Evolutionary conservation across 2,888 invertebrate genomes (phyloP).

Genomic region (Holacanthella duospinosa): DNA sequence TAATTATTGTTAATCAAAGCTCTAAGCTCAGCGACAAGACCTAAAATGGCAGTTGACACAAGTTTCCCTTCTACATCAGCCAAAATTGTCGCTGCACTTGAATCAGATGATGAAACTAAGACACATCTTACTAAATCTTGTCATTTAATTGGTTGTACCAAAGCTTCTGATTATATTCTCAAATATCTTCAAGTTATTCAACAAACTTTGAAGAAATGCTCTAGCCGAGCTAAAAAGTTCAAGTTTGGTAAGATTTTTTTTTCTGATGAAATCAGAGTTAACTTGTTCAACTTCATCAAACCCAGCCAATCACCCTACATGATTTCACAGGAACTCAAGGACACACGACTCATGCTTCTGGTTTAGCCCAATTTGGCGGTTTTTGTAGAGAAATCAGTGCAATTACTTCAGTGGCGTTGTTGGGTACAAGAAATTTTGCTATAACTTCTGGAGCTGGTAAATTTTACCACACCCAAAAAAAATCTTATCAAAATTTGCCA

Average conservation of each 20-base stretch:
- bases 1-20: not conserved
- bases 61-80: not conserved
- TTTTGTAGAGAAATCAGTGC: not conserved
- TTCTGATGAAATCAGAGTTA: too few species aligned
- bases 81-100: not conserved
- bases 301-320: too few species aligned
- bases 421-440: not conserved
- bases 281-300: too few species aligned
- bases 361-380: not conserved
- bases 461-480: too few species aligned
- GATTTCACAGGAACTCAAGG: too few species aligned
- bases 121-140: not conserved
- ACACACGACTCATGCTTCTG: too few species aligned
- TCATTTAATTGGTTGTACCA: not conserved
- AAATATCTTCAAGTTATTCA: not conserved
- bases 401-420: not conserved
- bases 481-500: too few species aligned
- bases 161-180: not conserved
- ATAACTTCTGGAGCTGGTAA: not conserved
- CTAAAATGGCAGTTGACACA: not conserved
- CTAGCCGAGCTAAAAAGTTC: not conserved
- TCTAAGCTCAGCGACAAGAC: not conserved
- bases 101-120: not conserved
- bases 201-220: not conserved
- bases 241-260: not conserved